These are phyloP conservation scores for Daboia siamensis DNA, from an alignment of 2,113 vertebrate species.

Conservation along the genomic window DNA sequence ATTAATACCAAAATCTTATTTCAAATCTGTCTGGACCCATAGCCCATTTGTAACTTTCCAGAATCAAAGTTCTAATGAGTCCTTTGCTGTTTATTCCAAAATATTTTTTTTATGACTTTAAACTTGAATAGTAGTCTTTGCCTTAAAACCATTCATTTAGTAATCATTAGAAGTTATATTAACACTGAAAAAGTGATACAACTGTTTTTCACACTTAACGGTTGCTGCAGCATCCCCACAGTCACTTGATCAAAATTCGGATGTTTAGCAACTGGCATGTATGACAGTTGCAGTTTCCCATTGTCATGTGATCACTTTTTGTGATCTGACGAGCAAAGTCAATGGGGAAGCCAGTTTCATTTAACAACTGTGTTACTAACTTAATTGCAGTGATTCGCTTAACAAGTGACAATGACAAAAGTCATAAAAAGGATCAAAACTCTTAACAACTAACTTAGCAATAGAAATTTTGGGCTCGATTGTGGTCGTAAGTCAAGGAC, in stretches of 20 bases:
- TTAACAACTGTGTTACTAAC: neutral
- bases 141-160: neutral
- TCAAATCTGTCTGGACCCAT: neutral
- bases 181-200: neutral
- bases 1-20: neutral
- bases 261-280: neutral
- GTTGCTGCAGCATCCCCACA: neutral
- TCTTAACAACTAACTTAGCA: neutral
- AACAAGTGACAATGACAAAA: neutral
- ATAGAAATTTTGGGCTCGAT: neutral
- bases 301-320: neutral
- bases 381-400: neutral
- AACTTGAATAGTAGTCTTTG: neutral
- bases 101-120: neutral
- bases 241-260: neutral
- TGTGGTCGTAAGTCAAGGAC: neutral
- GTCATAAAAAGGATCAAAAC: neutral
- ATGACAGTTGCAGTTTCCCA: neutral
- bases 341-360: neutral
- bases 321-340: neutral
- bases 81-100: neutral
- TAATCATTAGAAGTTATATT: neutral
- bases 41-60: neutral
- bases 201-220: neutral
- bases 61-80: neutral